Evolutionary conservation across 2,113 vertebrate genomes (phyloP).

Genomic region (Panthera tigris): DNA sequence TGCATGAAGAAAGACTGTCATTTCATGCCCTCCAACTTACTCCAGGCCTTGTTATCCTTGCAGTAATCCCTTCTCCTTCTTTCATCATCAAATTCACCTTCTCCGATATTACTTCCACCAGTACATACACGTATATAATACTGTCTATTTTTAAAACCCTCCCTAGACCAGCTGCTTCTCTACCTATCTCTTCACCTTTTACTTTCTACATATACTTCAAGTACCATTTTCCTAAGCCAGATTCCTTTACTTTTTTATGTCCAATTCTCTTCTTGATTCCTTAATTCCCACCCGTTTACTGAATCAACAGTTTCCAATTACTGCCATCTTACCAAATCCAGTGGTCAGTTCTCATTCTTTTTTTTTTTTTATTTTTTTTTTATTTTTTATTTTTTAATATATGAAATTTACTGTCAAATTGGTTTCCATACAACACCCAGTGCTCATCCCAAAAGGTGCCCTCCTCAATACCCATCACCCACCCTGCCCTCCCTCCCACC

Average conservation of each 20-base stretch:
- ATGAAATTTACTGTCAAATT: too few relatives aligned
- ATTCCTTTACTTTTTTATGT: not conserved
- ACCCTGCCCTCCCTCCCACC: too few relatives aligned
- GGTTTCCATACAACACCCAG: too few relatives aligned
- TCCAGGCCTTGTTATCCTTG: not conserved
- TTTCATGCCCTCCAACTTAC: not conserved
- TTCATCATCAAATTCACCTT: not conserved
- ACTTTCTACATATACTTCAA: not conserved
- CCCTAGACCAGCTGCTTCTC: not conserved
- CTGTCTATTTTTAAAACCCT: not conserved
- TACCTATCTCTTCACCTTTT: not conserved
- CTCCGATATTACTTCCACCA: not conserved
- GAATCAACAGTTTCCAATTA: not conserved
- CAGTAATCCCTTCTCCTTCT: not conserved
- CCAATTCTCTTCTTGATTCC: not conserved
- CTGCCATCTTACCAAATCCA: not conserved
- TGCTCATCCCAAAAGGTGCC: too few relatives aligned
- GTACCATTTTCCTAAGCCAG: not conserved
- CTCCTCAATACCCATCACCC: too few relatives aligned
- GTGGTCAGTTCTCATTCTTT: not conserved
- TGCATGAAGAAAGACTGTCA: not conserved
- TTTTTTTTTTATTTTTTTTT: not conserved
- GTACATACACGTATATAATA: not conserved
- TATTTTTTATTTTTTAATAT: too few relatives aligned
- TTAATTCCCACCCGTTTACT: not conserved